Evolutionary conservation across 2,888 invertebrate species (phyloP), one percentile per base, ranked within the genome.

Genomic region (Dichetophora obliterata): DNA sequence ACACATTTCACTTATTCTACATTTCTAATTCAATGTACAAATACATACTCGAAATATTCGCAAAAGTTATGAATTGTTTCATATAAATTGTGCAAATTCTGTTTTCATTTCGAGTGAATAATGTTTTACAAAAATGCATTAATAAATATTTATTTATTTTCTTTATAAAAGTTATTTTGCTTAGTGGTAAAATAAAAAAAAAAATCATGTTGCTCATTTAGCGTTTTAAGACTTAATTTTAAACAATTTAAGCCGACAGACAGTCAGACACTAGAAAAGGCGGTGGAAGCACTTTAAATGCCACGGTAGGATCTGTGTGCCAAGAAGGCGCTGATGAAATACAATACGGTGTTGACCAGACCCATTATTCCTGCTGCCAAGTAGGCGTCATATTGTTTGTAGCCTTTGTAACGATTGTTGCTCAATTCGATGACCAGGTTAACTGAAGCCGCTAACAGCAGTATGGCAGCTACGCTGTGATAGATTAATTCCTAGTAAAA

Each of bases 251-350:
- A n/a, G n/a, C n/a, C n/a, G n/a, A n/a, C n/a, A n/a, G n/a, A 11
- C 11, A 14, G 43, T 11, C 11, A 19, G 19, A 54, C 54, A 2
- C 54, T 19, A 19, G 6, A 3, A 19, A 22, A 22, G 6, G 2
- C 54, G 6, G 8, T 5, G 3, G 52, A 24, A 50, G 31, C 16
- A 16, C 8, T 54, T 61, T 92, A 94, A 81, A 95, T 91, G 80
- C 94, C 94, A 85, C 93, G 92, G 90, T 95, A 96, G 31, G 93
- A 92, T 81, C 94, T 93, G 84, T 93, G 92, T 48, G 95, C 95
- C 82, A 95, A 91, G 83, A 95, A 91, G 37, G 95, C 92, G 86
- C 95, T 96, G 69, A 95, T 83, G 63, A 95, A 90, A 87, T 96
- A 96, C 1, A 96, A 89, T 0, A 90, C 92, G 3, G 94, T 89